Base-by-base conservation (phyloP, 2,888 invertebrate genomes). In the Creontiades dilutus region DNA sequence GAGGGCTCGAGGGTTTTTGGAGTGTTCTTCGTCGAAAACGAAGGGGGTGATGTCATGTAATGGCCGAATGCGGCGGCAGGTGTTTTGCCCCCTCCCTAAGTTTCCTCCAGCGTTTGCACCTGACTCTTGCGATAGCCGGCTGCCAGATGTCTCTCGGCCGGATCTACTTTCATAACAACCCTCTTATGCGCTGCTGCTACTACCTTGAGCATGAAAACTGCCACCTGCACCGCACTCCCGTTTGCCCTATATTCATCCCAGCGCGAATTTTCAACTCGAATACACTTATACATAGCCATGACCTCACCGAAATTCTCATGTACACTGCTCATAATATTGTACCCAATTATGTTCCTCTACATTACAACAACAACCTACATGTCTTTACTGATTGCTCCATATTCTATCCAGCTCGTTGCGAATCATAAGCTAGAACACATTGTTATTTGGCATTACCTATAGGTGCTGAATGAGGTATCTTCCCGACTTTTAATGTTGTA, bases 91-190 rank as follows among this genome's bases (percentile, higher is more conserved):
- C n/a, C 57, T 57, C 57, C 57, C n/a, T 16, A n/a, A n/a, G 57
- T 57, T 57, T n/a, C 37, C 57, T 57, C 57, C 16, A 57, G 57
- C 57, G 57, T 57, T 57, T n/a, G 14, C 57, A 57, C 57, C 57
- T 57, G 57, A 57, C 57, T 57, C 57, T 57, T 57, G 57, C 12
- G 52, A 14, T n/a, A 16, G 57, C 14, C 16, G 57, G 57, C 57
- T 57, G n/a, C 57, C 57, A 57, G 57, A 57, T 57, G 57, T 57
- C 57, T 57, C n/a, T 57, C n/a, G 16, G 57, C 16, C 57, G 57
- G 57, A 57, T 57, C 57, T 57, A 57, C 57, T 57, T 57, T 57
- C 57, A 57, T 57, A 57, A 16, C 14, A 57, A n/a, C 57, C 57
- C n/a, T 57, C n/a, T 57, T 57, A 16, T 57, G 37, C 37, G 2